Evolutionary conservation across 1,140 invertebrate species (phyloP), one percentile per base, ranked within the genome.

Genomic region (Cardiocondyla obscurior): DNA sequence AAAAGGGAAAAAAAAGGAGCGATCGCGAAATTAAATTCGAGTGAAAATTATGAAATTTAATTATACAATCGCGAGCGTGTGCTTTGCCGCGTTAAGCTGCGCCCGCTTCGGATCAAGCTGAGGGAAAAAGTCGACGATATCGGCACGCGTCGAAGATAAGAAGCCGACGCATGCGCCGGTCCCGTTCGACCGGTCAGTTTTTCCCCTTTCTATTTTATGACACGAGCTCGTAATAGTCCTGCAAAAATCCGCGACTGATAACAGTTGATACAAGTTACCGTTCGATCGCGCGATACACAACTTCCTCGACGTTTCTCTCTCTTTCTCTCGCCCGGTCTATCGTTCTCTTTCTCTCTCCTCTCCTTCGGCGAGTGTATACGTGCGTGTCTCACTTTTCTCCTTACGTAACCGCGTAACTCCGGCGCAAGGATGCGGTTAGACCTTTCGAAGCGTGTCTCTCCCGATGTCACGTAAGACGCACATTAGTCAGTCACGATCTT

Each of bases 381-480:
- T 36, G 42, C 19, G 44, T 73, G 79, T 83, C 82, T 89, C 70
- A 79, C 87, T 88, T 89, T 89, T 87, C 88, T 85, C 58, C 87
- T 88, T 88, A 88, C 44, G 76, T 88, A 88, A 88, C 46, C 83
- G 87, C 87, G 83, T 88, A 88, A 88, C 87, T 73, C 79, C 86
- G 70, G 87, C 86, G 86, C 87, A 88, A 88, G 87, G 87, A 88
- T 89, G 88, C 85, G 87, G 87, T 89, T 88, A 87, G 87, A 86
- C 87, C 82, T 89, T 88, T 88, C 87, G 86, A 88, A 85, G 86
- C 87, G 76, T 85, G 86, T 88, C 74, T 88, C 58, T 30, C 62
- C 77, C 79, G 79, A 88, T 90, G 87, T 89, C 89, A 90, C 89
- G 87, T 90, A 90, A 90, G 85, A 87, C 85, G 64, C 81, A 67